Percentiles rank a stretch among this genome's conserved stretches.
Evolutionary conservation across 2,113 vertebrate species (phyloP).

Genomic region (Clarias macrocephalus): DNA sequence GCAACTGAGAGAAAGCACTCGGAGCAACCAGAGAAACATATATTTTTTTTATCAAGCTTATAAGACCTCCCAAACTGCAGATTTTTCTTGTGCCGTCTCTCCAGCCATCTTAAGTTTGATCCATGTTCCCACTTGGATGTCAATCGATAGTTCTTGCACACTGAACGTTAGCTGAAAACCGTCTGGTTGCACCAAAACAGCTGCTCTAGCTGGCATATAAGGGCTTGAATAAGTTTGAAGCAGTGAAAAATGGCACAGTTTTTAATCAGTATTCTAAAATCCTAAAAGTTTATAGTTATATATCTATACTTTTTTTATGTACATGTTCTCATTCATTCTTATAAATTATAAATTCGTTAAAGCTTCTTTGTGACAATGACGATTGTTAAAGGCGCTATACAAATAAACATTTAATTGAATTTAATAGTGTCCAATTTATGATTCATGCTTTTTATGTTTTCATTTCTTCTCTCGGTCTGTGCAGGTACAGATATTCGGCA

Average conservation of each 20-base stretch:
- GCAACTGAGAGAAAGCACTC: background rate
- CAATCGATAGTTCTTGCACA: background rate
- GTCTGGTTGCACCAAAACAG: background rate
- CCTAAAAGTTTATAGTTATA: too few relatives aligned
- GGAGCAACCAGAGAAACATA: background rate
- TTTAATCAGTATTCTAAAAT: background rate
- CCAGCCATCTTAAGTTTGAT: background rate
- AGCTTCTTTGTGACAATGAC: too few relatives aligned
- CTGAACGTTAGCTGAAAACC: background rate
- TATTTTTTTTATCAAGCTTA: background rate
- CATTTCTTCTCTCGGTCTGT: slow-evolving; percentile 44
- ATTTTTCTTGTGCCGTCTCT: background rate
- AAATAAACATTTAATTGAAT: too few relatives aligned
- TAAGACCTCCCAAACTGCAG: background rate
- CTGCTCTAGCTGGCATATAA: background rate
- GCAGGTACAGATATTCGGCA: slow-evolving; percentile 97
- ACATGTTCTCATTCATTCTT: too few relatives aligned
- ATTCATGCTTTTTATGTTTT: background rate
- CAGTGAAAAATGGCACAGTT: background rate
- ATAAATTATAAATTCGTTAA: too few relatives aligned
- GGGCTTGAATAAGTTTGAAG: background rate
- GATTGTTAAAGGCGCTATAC: too few relatives aligned
- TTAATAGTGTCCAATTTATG: background rate
- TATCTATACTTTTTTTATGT: too few relatives aligned
- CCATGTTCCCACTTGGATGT: background rate